Evolutionary conservation across 2,888 invertebrate genomes (phyloP), one percentile per base, ranked within the genome.

Genomic region (Aphodius sticticus): DNA sequence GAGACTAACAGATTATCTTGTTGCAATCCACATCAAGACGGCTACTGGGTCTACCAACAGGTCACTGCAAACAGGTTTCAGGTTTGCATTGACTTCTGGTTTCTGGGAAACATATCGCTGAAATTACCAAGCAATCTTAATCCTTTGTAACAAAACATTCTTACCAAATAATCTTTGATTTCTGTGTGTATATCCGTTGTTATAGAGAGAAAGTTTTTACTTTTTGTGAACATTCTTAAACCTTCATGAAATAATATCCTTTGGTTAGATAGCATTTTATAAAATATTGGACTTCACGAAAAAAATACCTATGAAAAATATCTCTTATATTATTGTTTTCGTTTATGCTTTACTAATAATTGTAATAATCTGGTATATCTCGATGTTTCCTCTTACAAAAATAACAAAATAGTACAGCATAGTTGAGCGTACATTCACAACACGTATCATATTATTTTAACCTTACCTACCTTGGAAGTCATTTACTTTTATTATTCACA

Each of bases 281-380:
- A 74, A n/a, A 74, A 74, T 71, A 74, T 9, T 37, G 74, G 35
- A n/a, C 71, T 35, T 15, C 74, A 26, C 14, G 7, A 15, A 71
- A 36, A n/a, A 74, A 74, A 35, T 74, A 37, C 74, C 74, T 74
- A 74, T 74, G 35, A 74, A 74, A 74, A 74, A 74, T 74, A 74
- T 74, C 74, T 74, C 36, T 36, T 74, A 74, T 74, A 74, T 74
- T 74, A 74, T 35, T 74, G 74, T 74, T 36, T 74, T 74, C 74
- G 74, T 74, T 74, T 71, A 36, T 74, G 26, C 74, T 74, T 35
- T 37, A 35, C 26, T 74, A 53, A 53, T 53, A 53, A 53, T 53
- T 74, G 37, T 71, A 74, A 74, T 37, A 74, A 6, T 74, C 37
- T 36, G 16, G 35, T 74, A 36, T 74, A 74, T 74, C 36, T 74